Evolutionary conservation across 2,113 vertebrate genomes (phyloP).

Genomic region (Indicator indicator): DNA sequence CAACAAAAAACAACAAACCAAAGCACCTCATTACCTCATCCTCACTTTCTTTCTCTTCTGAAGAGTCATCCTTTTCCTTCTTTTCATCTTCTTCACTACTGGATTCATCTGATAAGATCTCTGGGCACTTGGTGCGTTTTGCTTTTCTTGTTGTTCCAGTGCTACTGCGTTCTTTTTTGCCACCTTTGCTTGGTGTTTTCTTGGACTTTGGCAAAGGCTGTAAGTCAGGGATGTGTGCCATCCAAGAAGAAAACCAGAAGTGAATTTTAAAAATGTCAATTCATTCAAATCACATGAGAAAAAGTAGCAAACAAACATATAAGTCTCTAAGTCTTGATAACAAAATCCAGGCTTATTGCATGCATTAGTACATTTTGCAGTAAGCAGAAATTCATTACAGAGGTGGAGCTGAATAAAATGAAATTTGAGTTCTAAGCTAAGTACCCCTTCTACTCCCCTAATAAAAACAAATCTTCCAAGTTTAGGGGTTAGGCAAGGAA

Average conservation of each 20-base stretch:
- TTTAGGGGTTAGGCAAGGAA: rapidly evolving
- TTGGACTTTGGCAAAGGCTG: constrained; percentile 81
- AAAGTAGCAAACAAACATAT: not conserved
- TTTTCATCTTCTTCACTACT: constrained; percentile 91
- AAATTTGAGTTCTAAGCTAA: not conserved
- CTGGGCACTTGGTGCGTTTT: constrained; percentile 87
- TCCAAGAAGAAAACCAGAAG: not conserved
- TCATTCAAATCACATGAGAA: not conserved
- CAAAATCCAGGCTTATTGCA: not conserved
- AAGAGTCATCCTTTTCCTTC: constrained; percentile 82
- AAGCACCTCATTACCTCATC: constrained; percentile 71
- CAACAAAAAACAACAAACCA: not conserved
- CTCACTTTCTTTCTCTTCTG: constrained; percentile 82
- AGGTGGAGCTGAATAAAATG: not conserved
- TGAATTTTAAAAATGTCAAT: not conserved
- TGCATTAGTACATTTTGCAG: not conserved
- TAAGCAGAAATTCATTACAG: not conserved
- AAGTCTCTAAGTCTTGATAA: not conserved
- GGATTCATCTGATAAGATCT: constrained; percentile 93
- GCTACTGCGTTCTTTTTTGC: constrained; percentile 82
- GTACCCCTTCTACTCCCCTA: not conserved
- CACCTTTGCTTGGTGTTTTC: constrained; percentile 79
- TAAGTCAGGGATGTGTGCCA: not conserved
- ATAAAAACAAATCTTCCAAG: not conserved
- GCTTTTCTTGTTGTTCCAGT: constrained; percentile 81